Conservation (phyloP, 2,113 vertebrate genomes). For the Edolisoma coerulescens region DNA sequence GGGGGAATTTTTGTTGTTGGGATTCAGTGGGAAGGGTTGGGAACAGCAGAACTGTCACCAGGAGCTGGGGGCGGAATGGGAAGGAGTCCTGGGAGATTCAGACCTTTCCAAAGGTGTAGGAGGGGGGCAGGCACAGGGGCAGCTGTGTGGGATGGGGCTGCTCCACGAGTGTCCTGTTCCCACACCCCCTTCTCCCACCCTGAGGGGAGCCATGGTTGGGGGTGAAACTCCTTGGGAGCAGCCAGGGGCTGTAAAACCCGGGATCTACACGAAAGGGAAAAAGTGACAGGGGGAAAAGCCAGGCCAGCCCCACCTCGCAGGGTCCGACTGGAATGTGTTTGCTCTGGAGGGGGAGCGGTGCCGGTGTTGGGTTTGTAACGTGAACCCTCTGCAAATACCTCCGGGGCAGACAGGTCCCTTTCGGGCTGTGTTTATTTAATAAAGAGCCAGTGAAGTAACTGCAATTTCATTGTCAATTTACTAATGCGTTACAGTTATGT, state of each 20-base stretch:
- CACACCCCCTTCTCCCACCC: not conserved
- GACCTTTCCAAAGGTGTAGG: not conserved
- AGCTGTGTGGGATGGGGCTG: not conserved
- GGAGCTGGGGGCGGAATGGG: not conserved
- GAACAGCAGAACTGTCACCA: not conserved
- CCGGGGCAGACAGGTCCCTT: conserved; percentile 52
- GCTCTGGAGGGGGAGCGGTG: not conserved
- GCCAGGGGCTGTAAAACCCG: not conserved
- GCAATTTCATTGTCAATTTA: conserved; percentile 73
- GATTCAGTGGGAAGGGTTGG: not conserved
- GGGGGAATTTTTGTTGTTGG: no score
- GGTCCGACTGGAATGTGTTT: conserved; percentile 70
- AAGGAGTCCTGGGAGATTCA: not conserved
- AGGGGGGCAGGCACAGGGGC: not conserved
- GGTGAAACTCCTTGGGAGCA: not conserved
- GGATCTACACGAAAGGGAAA: not conserved
- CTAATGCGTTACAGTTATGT: conserved; percentile 72
- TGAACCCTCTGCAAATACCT: conserved; percentile 69
- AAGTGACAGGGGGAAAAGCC: not conserved
- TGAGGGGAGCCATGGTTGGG: not conserved
- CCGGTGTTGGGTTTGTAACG: conserved; percentile 72
- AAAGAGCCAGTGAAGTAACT: conserved; percentile 69
- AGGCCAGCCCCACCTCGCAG: conserved; percentile 53
- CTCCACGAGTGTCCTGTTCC: not conserved
- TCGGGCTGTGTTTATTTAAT: conserved; percentile 74